Evolutionary conservation across 2,797 vertebrate species (phyloP).

Genomic region (Platalea minor): DNA sequence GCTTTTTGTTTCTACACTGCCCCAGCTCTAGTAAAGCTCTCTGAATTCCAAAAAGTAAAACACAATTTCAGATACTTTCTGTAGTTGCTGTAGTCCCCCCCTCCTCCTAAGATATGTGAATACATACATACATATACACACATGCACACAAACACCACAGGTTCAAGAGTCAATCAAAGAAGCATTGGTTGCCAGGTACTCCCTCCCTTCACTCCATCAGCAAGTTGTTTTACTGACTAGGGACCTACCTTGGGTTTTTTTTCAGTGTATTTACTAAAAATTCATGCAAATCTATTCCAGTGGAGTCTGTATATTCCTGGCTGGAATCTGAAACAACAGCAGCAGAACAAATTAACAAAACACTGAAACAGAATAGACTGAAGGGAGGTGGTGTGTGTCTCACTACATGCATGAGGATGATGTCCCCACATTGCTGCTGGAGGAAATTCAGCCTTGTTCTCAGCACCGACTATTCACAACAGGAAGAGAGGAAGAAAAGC

Average conservation of each 20-base stretch:
- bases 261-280: constrained; percentile 99
- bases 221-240: neutral
- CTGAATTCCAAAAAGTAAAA: neutral
- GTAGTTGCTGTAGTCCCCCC: neutral
- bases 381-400: neutral
- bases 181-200: neutral
- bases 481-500: neutral
- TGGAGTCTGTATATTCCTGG: constrained; percentile 99
- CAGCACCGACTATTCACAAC: neutral
- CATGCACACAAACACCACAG: neutral
- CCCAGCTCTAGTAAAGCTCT: neutral
- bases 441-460: neutral
- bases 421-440: neutral
- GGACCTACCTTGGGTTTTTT: constrained; percentile 95
- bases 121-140: neutral
- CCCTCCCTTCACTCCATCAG: neutral
- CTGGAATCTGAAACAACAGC: constrained; percentile 88
- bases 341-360: constrained; percentile 42
- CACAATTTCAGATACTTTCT: neutral
- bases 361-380: neutral
- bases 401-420: neutral
- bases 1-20: neutral
- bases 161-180: neutral
- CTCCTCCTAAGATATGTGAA: neutral
- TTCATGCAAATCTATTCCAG: constrained; percentile 98